Base-by-base conservation (phyloP, 2,113 vertebrate species). In the Callocephalon fimbriatum region DNA sequence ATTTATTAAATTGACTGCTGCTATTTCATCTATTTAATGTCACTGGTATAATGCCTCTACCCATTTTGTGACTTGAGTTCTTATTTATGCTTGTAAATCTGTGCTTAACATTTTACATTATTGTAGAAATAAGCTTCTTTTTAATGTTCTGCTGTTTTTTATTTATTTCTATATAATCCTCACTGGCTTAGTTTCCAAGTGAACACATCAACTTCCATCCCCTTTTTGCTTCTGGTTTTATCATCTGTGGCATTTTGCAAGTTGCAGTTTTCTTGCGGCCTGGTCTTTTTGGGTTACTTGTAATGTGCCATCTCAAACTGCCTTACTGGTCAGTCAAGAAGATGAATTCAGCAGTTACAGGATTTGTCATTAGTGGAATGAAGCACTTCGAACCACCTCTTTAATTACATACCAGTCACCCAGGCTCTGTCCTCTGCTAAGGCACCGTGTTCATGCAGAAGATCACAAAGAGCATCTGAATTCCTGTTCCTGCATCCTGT, bases 41-140 rank as follows among this genome's bases (percentile, higher is more conserved):
- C 66, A 38, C 62, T 82, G 54, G 9, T 59, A 45, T 76, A 87
- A 82, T 22, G 50, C 70, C 74, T 63, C 62, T 88, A 61, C 38
- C 21, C 67, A 76, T 92, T 94, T 82, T 90, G 80, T 82, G 50
- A 81, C 87, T 80, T 32, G 23, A 91, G 23, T 82, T 95, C 77
- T 93, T 91, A 91, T 85, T 92, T 94, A 85, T 82, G 88, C 72
- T 78, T 84, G 35, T 68, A 95, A 96, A 97, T 92, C 92, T 61
- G 76, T 92, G 88, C 91, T 95, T 95, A 97, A 82, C 48, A 62
- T 96, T 97, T 95, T 50, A 70, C 23, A 50, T 79, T 95, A 95
- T 91, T 95, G 62, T 2, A 97, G 61, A 84, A 96, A 93, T 95
- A 96, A 97, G 79, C 96, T 95, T 76, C 91, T 96, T 96, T 95